A percentile compares a stretch with the other conserved stretches of the same genome.
These are phyloP conservation scores for Microcebus griseorufus DNA, from an alignment of 2,113 vertebrate genomes.

Conservation along the genomic window DNA sequence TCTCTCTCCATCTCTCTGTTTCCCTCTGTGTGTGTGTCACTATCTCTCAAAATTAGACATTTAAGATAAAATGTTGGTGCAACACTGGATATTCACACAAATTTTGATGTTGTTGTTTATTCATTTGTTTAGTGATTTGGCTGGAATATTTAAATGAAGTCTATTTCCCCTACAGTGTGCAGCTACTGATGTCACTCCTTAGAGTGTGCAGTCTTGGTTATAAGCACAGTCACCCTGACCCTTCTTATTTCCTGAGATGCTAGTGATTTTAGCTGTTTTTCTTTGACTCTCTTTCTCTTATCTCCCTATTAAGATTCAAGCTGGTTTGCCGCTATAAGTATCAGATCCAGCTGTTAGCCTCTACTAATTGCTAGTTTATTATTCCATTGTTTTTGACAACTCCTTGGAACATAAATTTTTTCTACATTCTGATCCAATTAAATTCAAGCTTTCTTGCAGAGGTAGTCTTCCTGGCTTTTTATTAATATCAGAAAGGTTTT, in stretches of 20 bases:
- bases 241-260: background rate
- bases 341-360: background rate
- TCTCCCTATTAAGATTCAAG: background rate
- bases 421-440: background rate
- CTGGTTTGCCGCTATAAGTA: background rate
- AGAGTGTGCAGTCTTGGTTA: background rate
- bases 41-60: background rate
- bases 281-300: background rate
- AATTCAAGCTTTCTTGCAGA: background rate
- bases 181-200: background rate
- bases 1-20: no score
- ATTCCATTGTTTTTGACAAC: background rate
- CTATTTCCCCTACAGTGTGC: background rate
- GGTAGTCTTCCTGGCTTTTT: background rate
- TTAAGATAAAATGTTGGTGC: background rate
- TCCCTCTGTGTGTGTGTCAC: no score
- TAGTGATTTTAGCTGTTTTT: background rate
- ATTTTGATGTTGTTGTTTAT: background rate
- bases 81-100: background rate
- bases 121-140: background rate
- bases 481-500: background rate
- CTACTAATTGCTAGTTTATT: background rate
- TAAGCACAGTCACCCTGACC: background rate
- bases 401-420: background rate
- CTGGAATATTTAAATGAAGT: background rate